Evolutionary conservation across 30 jellyfish, hydroid and myxozoan genomes (phyloP).

Genomic region (Clytia hemisphaerica): DNA sequence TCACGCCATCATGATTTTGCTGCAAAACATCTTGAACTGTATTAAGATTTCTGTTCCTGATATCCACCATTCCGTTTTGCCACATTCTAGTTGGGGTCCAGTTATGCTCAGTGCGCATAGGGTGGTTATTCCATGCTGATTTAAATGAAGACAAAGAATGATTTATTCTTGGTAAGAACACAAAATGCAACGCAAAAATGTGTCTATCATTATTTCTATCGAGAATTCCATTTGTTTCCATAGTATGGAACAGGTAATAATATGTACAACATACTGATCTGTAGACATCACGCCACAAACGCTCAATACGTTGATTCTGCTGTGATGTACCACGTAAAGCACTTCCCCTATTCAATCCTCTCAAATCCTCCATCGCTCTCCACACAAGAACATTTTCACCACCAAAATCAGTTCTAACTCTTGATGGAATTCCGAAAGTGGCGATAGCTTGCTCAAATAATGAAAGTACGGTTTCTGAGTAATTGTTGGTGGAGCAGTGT

Average conservation of each 20-base stretch:
- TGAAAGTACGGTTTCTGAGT: conserved; percentile 22
- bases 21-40: conserved; percentile 7
- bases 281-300: conserved; percentile 31
- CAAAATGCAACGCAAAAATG: conserved; percentile 18
- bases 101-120: conserved; percentile 31
- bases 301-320: conserved; percentile 19
- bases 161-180: conserved; percentile 31
- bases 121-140: conserved; percentile 30
- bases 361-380: conserved; percentile 15
- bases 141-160: conserved; percentile 8
- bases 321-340: neutral
- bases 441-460: conserved; percentile 16
- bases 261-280: conserved; percentile 14
- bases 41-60: conserved; percentile 34
- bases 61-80: conserved; percentile 22
- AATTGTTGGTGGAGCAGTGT: conserved; percentile 34
- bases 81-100: conserved; percentile 31
- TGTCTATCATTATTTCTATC: conserved; percentile 13
- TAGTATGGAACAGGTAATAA: conserved; percentile 21
- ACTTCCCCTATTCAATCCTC: conserved; percentile 32
- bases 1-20: neutral
- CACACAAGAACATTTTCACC: conserved; percentile 34
- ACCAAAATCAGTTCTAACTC: conserved; percentile 25
- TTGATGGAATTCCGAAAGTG: neutral
- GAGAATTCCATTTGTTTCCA: conserved; percentile 27